Base-by-base conservation (phyloP, 2,113 vertebrate species). In the Pteropus alecto region DNA sequence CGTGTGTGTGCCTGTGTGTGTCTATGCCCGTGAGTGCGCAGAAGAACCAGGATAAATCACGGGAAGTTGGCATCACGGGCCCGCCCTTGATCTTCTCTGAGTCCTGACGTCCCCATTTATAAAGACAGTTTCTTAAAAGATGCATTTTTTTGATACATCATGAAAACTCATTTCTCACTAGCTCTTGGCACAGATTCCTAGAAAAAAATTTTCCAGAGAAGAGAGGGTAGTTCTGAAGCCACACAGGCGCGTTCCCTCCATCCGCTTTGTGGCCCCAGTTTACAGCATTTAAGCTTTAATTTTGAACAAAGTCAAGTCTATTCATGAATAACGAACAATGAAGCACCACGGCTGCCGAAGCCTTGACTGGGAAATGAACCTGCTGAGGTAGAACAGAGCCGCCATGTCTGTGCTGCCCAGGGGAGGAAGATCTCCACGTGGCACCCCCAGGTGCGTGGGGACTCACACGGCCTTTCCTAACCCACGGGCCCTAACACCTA, bases 201-300 rank as follows among this genome's bases (percentile, higher is more conserved):
- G 24, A 79, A 78, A 93, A 70, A 82, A 79, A 83, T 92, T 97
- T 95, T 94, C 94, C 79, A 65, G 81, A 65, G 70, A 51, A 79
- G 95, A 61, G 16, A 19, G 68, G 38, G 11, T 21, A 41, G n/a
- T 16, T 77, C 51, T 51, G 43, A 56, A 51, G n/a, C 43, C 46
- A 41, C 56, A 21, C 28, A 28, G 78, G 10, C 15, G 0, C 60
- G 22, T 48, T 48, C 74, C 51, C 70, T 6, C 58, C 43, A 3
- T 70, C 67, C 82, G 76, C 79, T 81, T 74, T 63, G 18, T 33
- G 15, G 67, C 43, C 67, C 86, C 43, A 38, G 61, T 78, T 63
- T 71, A 33, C 63, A 60, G 56, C 48, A 4, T 48, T 56, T 51
- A 38, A 87, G 60, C 68, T 88, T 95, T 48, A 14, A 22, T 86